These are phyloP conservation scores for Trichopoda pennipes DNA, from an alignment of 2,888 invertebrate species.

Conservation along the genomic window DNA sequence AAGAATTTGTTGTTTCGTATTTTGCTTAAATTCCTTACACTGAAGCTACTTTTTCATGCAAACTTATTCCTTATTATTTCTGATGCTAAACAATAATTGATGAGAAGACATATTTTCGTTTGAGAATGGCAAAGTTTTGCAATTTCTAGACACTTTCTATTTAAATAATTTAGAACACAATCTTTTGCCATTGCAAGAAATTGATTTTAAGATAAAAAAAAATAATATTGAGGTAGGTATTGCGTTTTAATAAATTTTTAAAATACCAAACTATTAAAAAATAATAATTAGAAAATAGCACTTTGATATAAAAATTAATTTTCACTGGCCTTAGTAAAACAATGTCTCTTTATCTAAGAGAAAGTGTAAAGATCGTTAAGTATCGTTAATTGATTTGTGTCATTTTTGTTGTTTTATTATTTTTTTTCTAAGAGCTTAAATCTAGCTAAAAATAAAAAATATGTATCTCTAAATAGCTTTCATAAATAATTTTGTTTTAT, in stretches of 20 bases:
- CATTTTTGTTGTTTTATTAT: too few relatives aligned
- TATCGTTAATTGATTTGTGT: too few relatives aligned
- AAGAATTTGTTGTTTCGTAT: background rate
- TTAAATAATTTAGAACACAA: background rate
- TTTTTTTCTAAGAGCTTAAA: too few relatives aligned
- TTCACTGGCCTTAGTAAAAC: too few relatives aligned
- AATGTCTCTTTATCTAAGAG: too few relatives aligned
- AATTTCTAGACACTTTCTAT: constrained; percentile 24
- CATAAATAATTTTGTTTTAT: too few relatives aligned
- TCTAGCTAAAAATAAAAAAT: too few relatives aligned
- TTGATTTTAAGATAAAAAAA: background rate
- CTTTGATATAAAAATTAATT: background rate
- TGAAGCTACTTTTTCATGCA: background rate
- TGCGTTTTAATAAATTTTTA: background rate
- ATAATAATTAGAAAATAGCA: background rate
- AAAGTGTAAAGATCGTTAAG: too few relatives aligned
- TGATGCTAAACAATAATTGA: constrained; percentile 21
- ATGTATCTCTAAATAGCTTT: too few relatives aligned
- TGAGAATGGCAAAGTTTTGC: background rate
- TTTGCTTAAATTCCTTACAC: background rate
- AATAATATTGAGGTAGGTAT: background rate
- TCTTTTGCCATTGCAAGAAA: background rate
- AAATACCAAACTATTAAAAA: background rate
- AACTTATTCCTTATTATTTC: constrained; percentile 6
- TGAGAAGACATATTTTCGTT: background rate